Percentiles rank a stretch among this genome's conserved stretches.
These are phyloP conservation scores for Pseudorhombus dupliciocellatus DNA, from an alignment of 2,113 vertebrate species.

Conservation along the genomic window DNA sequence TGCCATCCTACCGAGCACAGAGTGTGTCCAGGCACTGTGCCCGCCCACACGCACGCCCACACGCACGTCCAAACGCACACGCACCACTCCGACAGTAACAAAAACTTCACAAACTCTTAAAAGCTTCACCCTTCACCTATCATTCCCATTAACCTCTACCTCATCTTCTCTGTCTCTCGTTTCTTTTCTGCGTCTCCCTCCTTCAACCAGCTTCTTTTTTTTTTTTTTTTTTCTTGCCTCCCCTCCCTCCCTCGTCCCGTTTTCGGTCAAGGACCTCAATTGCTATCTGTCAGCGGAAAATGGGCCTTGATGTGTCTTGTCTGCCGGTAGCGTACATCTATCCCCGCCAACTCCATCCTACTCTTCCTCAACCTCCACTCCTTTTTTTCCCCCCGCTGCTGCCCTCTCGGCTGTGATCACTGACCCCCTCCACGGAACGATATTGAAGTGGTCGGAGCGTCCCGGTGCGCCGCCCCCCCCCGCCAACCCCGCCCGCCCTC, in stretches of 20 bases:
- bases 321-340: conserved; percentile 5
- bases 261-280: conserved; percentile 53
- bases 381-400: background rate
- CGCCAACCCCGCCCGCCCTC: background rate
- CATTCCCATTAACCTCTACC: conserved; percentile 64
- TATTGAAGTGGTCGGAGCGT: conserved; percentile 38
- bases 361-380: conserved; percentile 16
- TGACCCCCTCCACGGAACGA: conserved; percentile 51
- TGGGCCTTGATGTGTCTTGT: conserved; percentile 41
- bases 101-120: conserved; percentile 64
- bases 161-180: conserved; percentile 50
- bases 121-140: conserved; percentile 53
- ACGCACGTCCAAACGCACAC: conserved; percentile 35
- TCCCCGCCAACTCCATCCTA: background rate
- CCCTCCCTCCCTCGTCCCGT: conserved; percentile 27
- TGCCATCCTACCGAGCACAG: conserved; percentile 62
- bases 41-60: conserved; percentile 29
- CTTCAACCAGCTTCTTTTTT: background rate
- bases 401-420: conserved; percentile 13
- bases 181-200: conserved; percentile 24
- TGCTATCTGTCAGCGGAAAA: conserved; percentile 57
- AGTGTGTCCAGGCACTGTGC: conserved; percentile 54
- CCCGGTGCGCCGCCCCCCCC: background rate
- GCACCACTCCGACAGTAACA: conserved; percentile 38
- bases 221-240: conserved; percentile 4